A percentile compares a stretch with the other conserved stretches of the same genome.
Evolutionary conservation across 1,140 invertebrate genomes (phyloP).

Genomic region (Leptoteleia sp.): DNA sequence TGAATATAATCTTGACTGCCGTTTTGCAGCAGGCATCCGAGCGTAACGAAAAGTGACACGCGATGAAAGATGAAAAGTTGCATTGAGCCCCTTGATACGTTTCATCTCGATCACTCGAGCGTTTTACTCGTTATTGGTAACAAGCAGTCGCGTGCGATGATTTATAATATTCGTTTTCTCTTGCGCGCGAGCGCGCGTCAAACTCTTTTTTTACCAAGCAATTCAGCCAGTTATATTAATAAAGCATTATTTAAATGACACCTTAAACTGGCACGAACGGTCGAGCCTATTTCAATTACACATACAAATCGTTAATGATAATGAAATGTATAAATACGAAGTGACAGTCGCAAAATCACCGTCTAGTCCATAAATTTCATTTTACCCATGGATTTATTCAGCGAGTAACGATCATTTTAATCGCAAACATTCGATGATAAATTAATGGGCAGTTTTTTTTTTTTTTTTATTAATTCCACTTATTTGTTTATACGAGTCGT

Average conservation of each 20-base stretch:
- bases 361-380: conserved; percentile 32
- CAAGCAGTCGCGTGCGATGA: conserved; percentile 45
- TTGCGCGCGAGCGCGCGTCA: conserved; percentile 2
- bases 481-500: conserved; percentile 14
- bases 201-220: conserved; percentile 21
- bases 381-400: conserved; percentile 39
- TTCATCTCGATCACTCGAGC: conserved; percentile 42
- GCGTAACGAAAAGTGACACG: conserved; percentile 55
- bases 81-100: conserved; percentile 40
- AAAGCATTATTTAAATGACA: conserved; percentile 52
- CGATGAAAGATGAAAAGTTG: conserved; percentile 59
- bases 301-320: conserved; percentile 50
- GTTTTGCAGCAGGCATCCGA: conserved; percentile 30
- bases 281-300: conserved; percentile 37
- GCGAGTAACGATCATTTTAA: conserved; percentile 39
- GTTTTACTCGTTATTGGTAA: conserved; percentile 59
- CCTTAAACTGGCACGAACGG: conserved; percentile 13
- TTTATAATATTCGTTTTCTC: conserved; percentile 47
- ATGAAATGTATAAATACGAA: conserved; percentile 42
- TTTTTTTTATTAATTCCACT: conserved; percentile 28
- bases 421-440: conserved; percentile 28
- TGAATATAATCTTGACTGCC: conserved; percentile 39
- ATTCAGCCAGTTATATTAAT: conserved; percentile 28
- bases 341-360: conserved; percentile 39
- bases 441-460: conserved; percentile 45